Conservation (phyloP, 92 coral and sea anemone species). For the Actinernus sp. region DNA sequence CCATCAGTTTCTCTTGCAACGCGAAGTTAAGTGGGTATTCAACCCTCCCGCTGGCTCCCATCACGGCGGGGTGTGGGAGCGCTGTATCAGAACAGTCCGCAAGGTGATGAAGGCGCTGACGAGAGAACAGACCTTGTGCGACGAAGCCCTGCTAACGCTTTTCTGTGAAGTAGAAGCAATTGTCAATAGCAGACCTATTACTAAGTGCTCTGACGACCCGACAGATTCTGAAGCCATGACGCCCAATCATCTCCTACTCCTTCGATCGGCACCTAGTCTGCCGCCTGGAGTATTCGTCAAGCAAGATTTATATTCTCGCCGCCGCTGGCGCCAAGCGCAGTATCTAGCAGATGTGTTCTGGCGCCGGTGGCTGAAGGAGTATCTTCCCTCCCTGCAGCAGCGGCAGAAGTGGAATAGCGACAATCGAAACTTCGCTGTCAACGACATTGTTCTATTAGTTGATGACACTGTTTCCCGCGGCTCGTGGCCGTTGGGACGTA, state of each 20-base stretch:
- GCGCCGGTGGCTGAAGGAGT: slow-evolving; percentile 43
- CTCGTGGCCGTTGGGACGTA: slow-evolving; percentile 67
- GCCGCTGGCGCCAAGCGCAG: slow-evolving; percentile 65
- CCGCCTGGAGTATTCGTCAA: slow-evolving; percentile 56
- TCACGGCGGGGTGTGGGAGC: slow-evolving; percentile 58
- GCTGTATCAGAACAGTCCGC: slow-evolving; percentile 49
- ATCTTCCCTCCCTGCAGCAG: slow-evolving; percentile 32
- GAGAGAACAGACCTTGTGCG: slow-evolving; percentile 33
- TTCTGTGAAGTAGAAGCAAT: slow-evolving; percentile 56
- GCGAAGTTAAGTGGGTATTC: slow-evolving; percentile 43
- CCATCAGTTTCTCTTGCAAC: slow-evolving; percentile 41
- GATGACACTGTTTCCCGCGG: slow-evolving; percentile 47
- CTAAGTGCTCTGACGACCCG: slow-evolving; percentile 60
- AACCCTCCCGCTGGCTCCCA: slow-evolving; percentile 63
- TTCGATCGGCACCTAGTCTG: slow-evolving; percentile 24
- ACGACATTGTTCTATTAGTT: slow-evolving; percentile 58
- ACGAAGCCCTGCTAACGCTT: slow-evolving; percentile 38
- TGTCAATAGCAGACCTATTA: slow-evolving; percentile 52
- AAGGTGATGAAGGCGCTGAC: slow-evolving; percentile 41
- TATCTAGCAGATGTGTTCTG: slow-evolving; percentile 52
- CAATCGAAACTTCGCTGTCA: slow-evolving; percentile 36
- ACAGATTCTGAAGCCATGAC: slow-evolving; percentile 43
- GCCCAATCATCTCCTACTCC: slow-evolving; percentile 57
- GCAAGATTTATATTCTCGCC: slow-evolving; percentile 38
- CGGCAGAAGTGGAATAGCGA: slow-evolving; percentile 49